Percentiles rank a stretch among this genome's conserved stretches.
Conservation (phyloP, 2,797 vertebrate species). For the Melanotaenia boesemani region DNA sequence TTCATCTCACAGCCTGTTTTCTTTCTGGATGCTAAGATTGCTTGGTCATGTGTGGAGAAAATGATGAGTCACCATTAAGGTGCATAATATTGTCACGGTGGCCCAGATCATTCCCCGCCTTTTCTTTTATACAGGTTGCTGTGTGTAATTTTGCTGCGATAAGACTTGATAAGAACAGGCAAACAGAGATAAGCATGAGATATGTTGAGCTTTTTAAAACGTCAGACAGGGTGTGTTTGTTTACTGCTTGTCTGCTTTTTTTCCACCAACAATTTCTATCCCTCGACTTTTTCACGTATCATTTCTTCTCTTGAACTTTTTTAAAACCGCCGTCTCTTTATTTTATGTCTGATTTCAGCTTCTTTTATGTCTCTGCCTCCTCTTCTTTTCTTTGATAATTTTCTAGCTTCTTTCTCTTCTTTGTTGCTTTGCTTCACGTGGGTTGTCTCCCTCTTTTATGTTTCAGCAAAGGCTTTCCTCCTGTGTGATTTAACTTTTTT, state of each 20-base stretch:
- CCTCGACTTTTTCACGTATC: conserved; percentile 9
- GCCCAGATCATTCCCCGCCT: conserved; percentile 26
- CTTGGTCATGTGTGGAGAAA: conserved; percentile 21
- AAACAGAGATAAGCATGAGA: conserved; percentile 63
- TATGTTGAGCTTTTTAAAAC: conserved; percentile 55
- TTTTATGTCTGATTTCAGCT: conserved; percentile 14
- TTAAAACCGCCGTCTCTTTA: conserved; percentile 24
- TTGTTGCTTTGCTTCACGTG: conserved; percentile 18
- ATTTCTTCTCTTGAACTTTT: conserved; percentile 33
- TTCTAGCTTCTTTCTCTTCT: conserved; percentile 12
- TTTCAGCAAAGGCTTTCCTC: conserved; percentile 21
- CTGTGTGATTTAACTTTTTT: conserved; percentile 20
- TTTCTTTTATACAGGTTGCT: conserved; percentile 41
- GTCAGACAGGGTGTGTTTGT: conserved; percentile 69
- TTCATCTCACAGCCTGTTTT: conserved; percentile 4
- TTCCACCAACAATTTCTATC: conserved; percentile 45
- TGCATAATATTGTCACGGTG: conserved; percentile 1
- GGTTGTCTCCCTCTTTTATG: conserved; percentile 21
- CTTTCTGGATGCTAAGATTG: neutral
- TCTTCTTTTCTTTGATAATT: conserved; percentile 20
- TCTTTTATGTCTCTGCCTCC: conserved; percentile 3
- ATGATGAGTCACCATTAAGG: conserved; percentile 32
- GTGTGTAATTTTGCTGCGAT: conserved; percentile 33
- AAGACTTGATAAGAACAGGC: conserved; percentile 53
- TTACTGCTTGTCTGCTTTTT: conserved; percentile 67